Evolutionary conservation across 2,888 invertebrate species (phyloP).

Genomic region (Apamea sordens): DNA sequence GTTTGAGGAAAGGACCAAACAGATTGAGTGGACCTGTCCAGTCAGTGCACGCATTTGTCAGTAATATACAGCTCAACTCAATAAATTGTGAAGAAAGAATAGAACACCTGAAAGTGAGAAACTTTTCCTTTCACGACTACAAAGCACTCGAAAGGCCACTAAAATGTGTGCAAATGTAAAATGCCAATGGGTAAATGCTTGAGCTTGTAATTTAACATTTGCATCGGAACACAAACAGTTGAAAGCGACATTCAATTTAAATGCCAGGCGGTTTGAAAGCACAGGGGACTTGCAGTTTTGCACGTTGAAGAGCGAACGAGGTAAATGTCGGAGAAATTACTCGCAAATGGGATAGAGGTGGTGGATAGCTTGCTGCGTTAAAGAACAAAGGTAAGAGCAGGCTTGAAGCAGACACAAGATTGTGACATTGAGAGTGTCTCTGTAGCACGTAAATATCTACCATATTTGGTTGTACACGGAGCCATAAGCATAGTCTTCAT

Average conservation of each 20-base stretch:
- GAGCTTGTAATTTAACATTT: slow-evolving; percentile 47
- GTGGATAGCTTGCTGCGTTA: neutral
- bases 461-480: neutral
- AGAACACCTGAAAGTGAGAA: slow-evolving; percentile 1
- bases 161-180: slow-evolving; percentile 27
- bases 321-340: slow-evolving; percentile 24
- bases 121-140: slow-evolving; percentile 16
- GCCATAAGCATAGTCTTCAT: neutral
- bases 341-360: slow-evolving; percentile 1
- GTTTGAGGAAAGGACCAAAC: neutral
- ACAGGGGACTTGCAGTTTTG: slow-evolving; percentile 14
- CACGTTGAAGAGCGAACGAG: slow-evolving; percentile 19
- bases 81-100: neutral
- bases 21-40: neutral
- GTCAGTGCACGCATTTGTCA: neutral
- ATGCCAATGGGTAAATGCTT: slow-evolving; percentile 29
- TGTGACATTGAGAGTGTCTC: neutral
- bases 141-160: slow-evolving; percentile 14
- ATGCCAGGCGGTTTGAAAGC: slow-evolving; percentile 53
- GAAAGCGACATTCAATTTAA: slow-evolving; percentile 55
- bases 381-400: slow-evolving; percentile 4
- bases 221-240: slow-evolving; percentile 39
- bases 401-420: neutral
- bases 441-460: too few relatives aligned
- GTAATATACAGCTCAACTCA: neutral